Percentiles rank a stretch among this genome's conserved stretches.
Evolutionary conservation across 92 coral and sea anemone species (phyloP).

Genomic region (Epizoanthus illoricatus): DNA sequence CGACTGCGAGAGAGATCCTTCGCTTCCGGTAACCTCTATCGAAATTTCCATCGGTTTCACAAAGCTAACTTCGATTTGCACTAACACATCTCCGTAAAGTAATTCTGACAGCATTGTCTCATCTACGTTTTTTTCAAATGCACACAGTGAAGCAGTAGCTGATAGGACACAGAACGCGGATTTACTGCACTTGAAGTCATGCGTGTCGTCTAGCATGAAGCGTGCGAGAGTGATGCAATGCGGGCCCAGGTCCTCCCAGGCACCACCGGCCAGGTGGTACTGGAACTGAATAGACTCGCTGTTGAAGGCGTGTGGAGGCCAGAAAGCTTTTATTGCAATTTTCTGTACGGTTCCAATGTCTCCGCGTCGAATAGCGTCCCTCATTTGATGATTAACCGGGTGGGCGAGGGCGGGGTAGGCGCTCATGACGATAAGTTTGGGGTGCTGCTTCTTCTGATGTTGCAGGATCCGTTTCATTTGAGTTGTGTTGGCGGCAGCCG

Average conservation of each 20-base stretch:
- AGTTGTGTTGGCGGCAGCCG: not conserved
- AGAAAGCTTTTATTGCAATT: conserved; percentile 12
- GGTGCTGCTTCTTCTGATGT: not conserved
- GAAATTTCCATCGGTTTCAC: conserved; percentile 20
- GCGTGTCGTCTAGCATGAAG: not conserved
- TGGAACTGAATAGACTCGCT: conserved; percentile 24
- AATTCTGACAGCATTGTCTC: conserved; percentile 3
- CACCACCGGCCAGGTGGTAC: conserved; percentile 9
- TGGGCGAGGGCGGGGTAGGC: conserved; percentile 25
- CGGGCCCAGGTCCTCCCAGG: conserved; percentile 26
- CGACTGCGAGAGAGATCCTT: conserved; percentile 9
- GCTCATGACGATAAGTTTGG: not conserved
- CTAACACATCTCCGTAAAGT: not conserved
- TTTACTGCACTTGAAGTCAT: not conserved
- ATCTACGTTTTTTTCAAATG: conserved; percentile 17
- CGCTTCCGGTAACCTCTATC: conserved; percentile 2
- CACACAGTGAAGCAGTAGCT: conserved; percentile 4
- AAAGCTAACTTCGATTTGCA: conserved; percentile 22
- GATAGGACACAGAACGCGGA: not conserved
- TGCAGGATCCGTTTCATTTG: conserved; percentile 7
- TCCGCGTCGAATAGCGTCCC: not conserved
- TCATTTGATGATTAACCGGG: conserved; percentile 24
- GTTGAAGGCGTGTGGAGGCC: conserved; percentile 32
- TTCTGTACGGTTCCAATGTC: conserved; percentile 16
- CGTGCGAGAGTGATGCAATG: conserved; percentile 11